Percentiles rank a stretch among this genome's conserved stretches.
These are phyloP conservation scores for Chorisops tibialis DNA, from an alignment of 2,888 invertebrate genomes.

Conservation along the genomic window DNA sequence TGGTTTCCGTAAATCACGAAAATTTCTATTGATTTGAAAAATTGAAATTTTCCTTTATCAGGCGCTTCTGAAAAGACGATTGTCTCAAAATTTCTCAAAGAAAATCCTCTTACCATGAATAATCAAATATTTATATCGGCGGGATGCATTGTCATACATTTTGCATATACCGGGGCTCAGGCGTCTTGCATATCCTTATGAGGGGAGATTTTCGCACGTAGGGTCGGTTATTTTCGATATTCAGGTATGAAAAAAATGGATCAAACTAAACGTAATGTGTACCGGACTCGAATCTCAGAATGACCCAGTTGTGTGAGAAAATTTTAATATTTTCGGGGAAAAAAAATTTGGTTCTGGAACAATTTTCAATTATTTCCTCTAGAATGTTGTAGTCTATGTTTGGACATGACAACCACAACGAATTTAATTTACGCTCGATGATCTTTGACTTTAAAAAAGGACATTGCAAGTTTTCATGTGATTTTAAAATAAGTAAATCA, in stretches of 20 bases:
- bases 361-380: too few relatives aligned
- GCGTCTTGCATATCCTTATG: not conserved
- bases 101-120: constrained; percentile 33
- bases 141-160: constrained; percentile 23
- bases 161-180: constrained; percentile 8
- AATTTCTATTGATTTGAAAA: constrained; percentile 15
- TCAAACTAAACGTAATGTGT: not conserved
- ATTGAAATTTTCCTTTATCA: not conserved
- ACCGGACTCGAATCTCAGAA: not conserved
- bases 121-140: constrained; percentile 33
- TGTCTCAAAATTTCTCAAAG: constrained; percentile 23
- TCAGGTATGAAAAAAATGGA: not conserved
- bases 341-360: not conserved
- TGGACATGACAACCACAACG: not conserved
- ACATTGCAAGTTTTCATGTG: too few relatives aligned
- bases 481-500: too few relatives aligned
- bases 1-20: constrained; percentile 27
- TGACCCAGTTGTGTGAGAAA: constrained; percentile 25
- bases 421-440: constrained; percentile 7
- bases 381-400: not conserved
- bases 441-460: not conserved
- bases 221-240: not conserved
- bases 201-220: constrained; percentile 25
- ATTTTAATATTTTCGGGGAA: constrained; percentile 14
- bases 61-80: not conserved